A percentile compares a stretch with the other conserved stretches of the same genome.
These are phyloP conservation scores for Ophioninae sp. DNA, from an alignment of 2,888 invertebrate species.

Conservation along the genomic window DNA sequence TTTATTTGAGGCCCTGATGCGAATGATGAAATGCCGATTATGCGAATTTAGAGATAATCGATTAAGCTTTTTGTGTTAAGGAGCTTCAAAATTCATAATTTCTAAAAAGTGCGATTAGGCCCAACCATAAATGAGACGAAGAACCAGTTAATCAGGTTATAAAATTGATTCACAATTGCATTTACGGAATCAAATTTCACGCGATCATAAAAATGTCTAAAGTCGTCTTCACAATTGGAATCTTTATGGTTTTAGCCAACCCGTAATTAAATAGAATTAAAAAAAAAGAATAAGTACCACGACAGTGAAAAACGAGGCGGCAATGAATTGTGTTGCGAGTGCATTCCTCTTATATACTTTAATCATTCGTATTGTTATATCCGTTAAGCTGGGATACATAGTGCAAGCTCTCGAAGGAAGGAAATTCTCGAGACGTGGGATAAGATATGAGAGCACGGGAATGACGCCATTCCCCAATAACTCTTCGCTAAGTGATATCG, in stretches of 20 bases:
- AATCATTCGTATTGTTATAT: neutral
- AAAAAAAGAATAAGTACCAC: neutral
- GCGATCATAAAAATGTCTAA: neutral
- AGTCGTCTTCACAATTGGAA: neutral
- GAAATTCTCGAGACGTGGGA: neutral
- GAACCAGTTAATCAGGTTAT: neutral
- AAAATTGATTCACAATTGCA: neutral
- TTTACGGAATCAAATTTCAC: neutral
- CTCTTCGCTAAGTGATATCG: conserved; percentile 14
- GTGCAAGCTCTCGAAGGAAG: neutral
- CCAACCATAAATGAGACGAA: neutral
- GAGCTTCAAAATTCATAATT: neutral
- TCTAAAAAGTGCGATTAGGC: neutral
- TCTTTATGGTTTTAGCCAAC: neutral
- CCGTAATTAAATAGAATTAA: neutral
- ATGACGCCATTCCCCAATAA: conserved; percentile 7
- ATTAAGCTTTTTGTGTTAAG: neutral
- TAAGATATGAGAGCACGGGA: neutral
- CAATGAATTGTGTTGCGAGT: neutral
- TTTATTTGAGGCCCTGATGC: neutral
- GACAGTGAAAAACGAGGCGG: neutral
- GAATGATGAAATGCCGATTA: conserved; percentile 38
- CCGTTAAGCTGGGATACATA: neutral
- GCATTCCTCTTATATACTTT: neutral
- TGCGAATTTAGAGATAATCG: conserved; percentile 9